Evolutionary conservation across 2,113 vertebrate genomes (phyloP), one percentile per base, ranked within the genome.

Genomic region (Erythrolamprus reginae): DNA sequence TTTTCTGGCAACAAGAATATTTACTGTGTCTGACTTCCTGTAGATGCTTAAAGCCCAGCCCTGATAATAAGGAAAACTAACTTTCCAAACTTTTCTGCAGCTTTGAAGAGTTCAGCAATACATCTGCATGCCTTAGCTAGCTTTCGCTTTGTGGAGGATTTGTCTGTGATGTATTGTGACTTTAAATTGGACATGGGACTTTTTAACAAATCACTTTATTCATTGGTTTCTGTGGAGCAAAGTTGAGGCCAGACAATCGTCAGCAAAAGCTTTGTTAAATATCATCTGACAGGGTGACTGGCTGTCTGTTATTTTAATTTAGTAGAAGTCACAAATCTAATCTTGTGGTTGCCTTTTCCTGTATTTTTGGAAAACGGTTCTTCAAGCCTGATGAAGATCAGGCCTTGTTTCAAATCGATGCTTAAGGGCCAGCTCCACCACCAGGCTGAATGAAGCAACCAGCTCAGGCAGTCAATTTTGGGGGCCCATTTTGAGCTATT

Each of bases 181-280:
- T 55, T 82, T 83, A 42, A 45, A 83, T n/a, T 53, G 38, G 38
- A 42, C 24, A 89, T 53, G 24, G 38, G 77, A 89, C 24, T 19
- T 55, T 55, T 83, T 45, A 82, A 38, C 88, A 55, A 50, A 89
- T 24, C 42, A 7, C 55, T n/a, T 52, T 53, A 47, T 55, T 42
- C 28, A 55, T 56, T 9, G 45, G 70, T 47, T 48, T 51, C 58
- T 70, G 51, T 55, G 82, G 51, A 15, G 52, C 82, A 52, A 83
- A 42, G 53, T 47, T 24, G 55, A 51, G 51, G 52, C 17, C 45
- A 55, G 70, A 56, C 51, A 89, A 52, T 55, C 55, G 52, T 56
- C 88, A 89, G 77, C 52, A 89, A 89, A 89, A 89, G 88, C 38
- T 83, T 83, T 83, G 77, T 89, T 83, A 83, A 83, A 83, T 24